Percentiles rank a stretch among this genome's conserved stretches.
These are phyloP conservation scores for Drosophila aldrichi DNA, from an alignment of 2,888 invertebrate species.

Conservation along the genomic window DNA sequence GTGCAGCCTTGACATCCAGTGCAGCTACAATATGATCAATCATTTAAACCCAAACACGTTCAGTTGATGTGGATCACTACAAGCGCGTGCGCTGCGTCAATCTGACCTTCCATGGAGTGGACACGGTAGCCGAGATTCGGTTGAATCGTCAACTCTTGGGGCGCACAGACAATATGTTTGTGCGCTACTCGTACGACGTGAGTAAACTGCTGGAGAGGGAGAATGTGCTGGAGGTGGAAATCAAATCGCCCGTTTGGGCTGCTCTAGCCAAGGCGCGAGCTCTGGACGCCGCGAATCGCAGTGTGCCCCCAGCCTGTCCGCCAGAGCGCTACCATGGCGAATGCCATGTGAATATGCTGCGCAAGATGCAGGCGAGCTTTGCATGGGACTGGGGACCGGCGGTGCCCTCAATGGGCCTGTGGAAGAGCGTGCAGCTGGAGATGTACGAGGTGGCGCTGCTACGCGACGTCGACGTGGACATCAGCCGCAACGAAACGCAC, in stretches of 20 bases:
- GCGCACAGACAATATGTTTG: conserved; percentile 93
- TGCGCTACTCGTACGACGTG: conserved; percentile 91
- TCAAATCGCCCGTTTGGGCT: conserved; percentile 89
- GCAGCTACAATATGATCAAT: neutral
- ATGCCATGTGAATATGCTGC: conserved; percentile 95
- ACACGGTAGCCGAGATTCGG: conserved; percentile 91
- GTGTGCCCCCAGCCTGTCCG: conserved; percentile 91
- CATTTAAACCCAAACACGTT: neutral
- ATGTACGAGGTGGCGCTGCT: conserved; percentile 89
- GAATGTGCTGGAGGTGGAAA: conserved; percentile 88
- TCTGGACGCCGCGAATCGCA: conserved; percentile 47
- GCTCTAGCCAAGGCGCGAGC: conserved; percentile 86
- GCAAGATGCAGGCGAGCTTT: conserved; percentile 98
- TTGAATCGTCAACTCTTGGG: conserved; percentile 90
- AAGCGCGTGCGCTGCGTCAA: conserved; percentile 74
- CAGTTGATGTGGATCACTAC: conserved; percentile 68
- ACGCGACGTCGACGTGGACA: conserved; percentile 87
- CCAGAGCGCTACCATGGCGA: conserved; percentile 93
- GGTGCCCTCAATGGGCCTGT: conserved; percentile 96
- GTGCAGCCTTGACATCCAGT: neutral
- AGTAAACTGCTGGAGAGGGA: conserved; percentile 85
- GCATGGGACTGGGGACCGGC: conserved; percentile 99
- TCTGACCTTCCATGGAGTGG: conserved; percentile 93
- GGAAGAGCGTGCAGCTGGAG: conserved; percentile 90
- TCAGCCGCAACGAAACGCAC: conserved; percentile 74